phyloP scores from a whole-genome alignment of 2,888 invertebrate species.

The Pinctada fucata region DNA sequence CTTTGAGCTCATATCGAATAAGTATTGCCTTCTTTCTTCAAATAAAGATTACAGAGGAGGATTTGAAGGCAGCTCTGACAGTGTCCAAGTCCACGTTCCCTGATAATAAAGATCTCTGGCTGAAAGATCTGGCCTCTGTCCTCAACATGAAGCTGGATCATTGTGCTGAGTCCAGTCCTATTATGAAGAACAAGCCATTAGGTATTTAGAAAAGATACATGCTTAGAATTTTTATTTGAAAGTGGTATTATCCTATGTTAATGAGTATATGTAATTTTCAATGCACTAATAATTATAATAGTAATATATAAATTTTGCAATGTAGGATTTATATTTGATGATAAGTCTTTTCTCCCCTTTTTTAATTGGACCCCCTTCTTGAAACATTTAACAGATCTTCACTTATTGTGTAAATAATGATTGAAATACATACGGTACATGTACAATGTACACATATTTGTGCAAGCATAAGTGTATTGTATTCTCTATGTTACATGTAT shows the following conservation, averaged over 20 bases:
- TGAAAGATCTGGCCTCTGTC: conserved; percentile 75
- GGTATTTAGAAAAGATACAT: conserved; percentile 61
- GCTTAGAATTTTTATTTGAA: neutral
- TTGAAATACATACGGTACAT: too few relatives aligned
- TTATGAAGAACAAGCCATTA: conserved; percentile 66
- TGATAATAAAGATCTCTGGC: conserved; percentile 74
- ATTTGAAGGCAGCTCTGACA: conserved; percentile 69
- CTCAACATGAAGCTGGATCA: conserved; percentile 73
- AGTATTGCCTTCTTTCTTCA: too few relatives aligned
- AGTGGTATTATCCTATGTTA: neutral
- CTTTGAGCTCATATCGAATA: too few relatives aligned
- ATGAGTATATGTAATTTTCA: neutral
- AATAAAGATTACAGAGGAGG: conserved; percentile 72
- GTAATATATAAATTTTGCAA: too few relatives aligned
- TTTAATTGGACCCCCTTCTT: too few relatives aligned
- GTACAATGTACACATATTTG: too few relatives aligned
- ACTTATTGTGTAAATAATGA: too few relatives aligned
- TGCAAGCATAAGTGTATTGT: too few relatives aligned
- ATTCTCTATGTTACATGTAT: too few relatives aligned
- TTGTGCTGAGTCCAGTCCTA: conserved; percentile 66
- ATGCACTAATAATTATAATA: neutral
- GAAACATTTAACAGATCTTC: too few relatives aligned
- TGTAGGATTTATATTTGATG: too few relatives aligned
- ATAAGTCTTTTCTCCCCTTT: too few relatives aligned
- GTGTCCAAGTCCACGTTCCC: conserved; percentile 73